These are phyloP conservation scores for Epinephelus moara DNA, from an alignment of 2,113 vertebrate genomes.

Conservation along the genomic window DNA sequence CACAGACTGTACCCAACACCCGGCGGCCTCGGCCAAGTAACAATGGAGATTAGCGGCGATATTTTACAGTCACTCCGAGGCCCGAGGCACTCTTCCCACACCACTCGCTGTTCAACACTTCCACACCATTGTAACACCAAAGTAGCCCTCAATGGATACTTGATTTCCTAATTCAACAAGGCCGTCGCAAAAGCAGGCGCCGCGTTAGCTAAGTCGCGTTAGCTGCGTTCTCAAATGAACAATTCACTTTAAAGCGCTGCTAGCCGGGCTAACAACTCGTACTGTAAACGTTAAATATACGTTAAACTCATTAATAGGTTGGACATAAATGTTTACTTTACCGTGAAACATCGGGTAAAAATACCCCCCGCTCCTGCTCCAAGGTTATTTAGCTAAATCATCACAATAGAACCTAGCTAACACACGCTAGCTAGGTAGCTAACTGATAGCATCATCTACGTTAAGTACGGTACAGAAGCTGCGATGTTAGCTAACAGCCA, in stretches of 20 bases:
- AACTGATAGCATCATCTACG: conserved; percentile 66
- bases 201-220: conserved; percentile 60
- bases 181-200: conserved; percentile 57
- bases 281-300: background rate
- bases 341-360: background rate
- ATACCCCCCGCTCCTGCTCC: conserved; percentile 18
- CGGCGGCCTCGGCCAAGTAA: conserved; percentile 13
- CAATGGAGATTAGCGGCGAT: conserved; percentile 15
- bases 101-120: background rate
- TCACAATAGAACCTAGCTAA: conserved; percentile 75
- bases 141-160: conserved; percentile 36
- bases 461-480: conserved; percentile 30
- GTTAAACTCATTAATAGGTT: background rate
- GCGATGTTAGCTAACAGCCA: conserved; percentile 66
- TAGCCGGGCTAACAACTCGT: conserved; percentile 23
- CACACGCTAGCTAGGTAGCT: conserved; percentile 65
- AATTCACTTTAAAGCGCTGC: conserved; percentile 56
- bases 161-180: conserved; percentile 74
- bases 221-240: conserved; percentile 55
- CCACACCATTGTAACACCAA: conserved; percentile 2
- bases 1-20: conserved; percentile 3
- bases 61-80: conserved; percentile 22
- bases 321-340: background rate
- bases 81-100: conserved; percentile 17
- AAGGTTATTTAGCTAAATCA: conserved; percentile 80